A percentile compares a stretch with the other conserved stretches of the same genome.
Conservation (phyloP, 2,113 vertebrate species). For the Zapornia atra region DNA sequence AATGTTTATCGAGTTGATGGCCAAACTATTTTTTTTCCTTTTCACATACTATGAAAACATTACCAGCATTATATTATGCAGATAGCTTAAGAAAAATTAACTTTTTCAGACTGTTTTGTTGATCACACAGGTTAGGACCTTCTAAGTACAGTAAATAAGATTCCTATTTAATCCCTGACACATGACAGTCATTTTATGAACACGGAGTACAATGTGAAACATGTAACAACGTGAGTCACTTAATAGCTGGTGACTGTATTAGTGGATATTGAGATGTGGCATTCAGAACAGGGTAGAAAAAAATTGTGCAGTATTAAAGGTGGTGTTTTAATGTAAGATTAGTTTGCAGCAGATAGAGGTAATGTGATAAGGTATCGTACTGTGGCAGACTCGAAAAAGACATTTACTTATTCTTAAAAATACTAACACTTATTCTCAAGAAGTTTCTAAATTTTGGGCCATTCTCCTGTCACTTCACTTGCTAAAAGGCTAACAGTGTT, state of each 20-base stretch:
- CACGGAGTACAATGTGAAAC: background rate
- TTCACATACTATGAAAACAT: background rate
- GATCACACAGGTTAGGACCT: background rate
- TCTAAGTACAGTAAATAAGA: background rate
- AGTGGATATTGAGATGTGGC: background rate
- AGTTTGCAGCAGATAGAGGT: background rate
- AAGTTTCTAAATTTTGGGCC: background rate
- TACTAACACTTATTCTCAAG: background rate
- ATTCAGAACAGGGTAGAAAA: background rate
- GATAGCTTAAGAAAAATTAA: accelerated
- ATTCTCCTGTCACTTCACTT: background rate
- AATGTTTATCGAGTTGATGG: background rate
- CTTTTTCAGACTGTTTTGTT: background rate
- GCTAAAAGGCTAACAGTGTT: background rate
- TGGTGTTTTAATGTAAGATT: background rate
- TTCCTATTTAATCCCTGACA: background rate
- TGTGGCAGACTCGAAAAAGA: background rate
- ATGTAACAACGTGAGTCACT: accelerated
- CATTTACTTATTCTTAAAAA: background rate
- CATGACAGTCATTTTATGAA: background rate
- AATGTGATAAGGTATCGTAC: background rate
- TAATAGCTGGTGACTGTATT: background rate
- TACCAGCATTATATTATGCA: background rate
- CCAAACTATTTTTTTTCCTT: background rate
- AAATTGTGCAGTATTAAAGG: background rate